Base-by-base conservation (phyloP, 1,140 invertebrate species). In the Olivierus martensii region DNA sequence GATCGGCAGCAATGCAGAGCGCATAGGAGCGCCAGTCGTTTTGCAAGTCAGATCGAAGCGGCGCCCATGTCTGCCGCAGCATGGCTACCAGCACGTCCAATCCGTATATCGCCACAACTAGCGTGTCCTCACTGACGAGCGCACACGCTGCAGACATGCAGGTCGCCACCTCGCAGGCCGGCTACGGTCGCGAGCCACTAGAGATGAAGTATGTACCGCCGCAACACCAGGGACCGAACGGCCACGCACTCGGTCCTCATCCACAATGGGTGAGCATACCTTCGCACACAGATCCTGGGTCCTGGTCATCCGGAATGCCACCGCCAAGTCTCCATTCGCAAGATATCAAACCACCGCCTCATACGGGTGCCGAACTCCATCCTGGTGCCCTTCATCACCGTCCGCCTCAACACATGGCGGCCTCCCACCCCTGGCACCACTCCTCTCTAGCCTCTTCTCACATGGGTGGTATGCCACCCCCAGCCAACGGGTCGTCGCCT, bases 171-270 rank as follows among this genome's bases (percentile, higher is more conserved):
- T 22, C 17, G 41, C 41, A 43, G 41, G 41, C 41, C 22, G 84
- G 63, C 43, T 63, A 66, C 82, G 83, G 66, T 76, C 79, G 63
- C 28, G 67, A 71, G 47, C 61, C 66, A 77, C 82, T 65, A 78
- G 89, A 93, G 69, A 90, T 94, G 86, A 94, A 94, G 71, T 94
- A 93, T 71, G 81, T 87, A 76, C 81, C 85, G 51, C 78, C 79
- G 55, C 77, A 78, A 45, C 83, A 84, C 67, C 83, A 84, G 63
- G 79, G 81, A 61, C 72, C 80, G 50, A 77, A 84, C 72, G 69
- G 81, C 60, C 67, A 84, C 66, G 75, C 82, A 65, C 70, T 79
- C 69, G 75, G 74, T 35, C 62, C 64, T 49, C 72, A 75, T 86
- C 70, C 86, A 81, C 59, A 52, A 41, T 86, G 45, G 80, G 81